Evolutionary conservation across 2,113 vertebrate genomes (phyloP).

Genomic region (Psophia crepitans): DNA sequence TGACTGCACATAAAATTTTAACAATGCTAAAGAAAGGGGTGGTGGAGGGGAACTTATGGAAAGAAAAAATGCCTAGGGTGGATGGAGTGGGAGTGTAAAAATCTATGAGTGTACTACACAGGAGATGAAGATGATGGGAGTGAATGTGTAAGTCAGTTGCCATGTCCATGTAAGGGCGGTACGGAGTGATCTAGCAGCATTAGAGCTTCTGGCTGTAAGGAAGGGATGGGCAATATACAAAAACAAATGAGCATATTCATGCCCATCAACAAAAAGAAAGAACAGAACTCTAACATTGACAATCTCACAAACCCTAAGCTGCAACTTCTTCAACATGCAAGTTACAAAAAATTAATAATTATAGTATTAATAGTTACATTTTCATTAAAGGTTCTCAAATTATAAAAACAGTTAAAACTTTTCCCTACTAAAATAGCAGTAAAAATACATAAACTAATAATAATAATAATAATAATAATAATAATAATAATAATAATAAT

Average conservation of each 20-base stretch:
- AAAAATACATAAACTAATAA: constrained; percentile 78
- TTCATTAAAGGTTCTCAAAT: constrained; percentile 70
- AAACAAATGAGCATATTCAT: constrained; percentile 99
- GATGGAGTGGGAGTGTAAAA: constrained; percentile 64
- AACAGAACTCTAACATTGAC: constrained; percentile 99
- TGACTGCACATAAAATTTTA: constrained; percentile 89
- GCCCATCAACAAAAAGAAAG: constrained; percentile 97
- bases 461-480: constrained; percentile 64
- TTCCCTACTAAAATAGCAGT: constrained; percentile 73
- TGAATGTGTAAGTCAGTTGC: constrained; percentile 99
- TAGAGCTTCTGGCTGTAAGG: constrained; percentile 99
- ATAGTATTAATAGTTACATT: constrained; percentile 70
- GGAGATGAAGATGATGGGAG: constrained; percentile 95
- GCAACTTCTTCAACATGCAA: constrained; percentile 99
- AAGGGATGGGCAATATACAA: constrained; percentile 99
- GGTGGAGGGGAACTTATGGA: constrained; percentile 62
- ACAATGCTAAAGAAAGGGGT: constrained; percentile 83
- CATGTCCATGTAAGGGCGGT: constrained; percentile 99
- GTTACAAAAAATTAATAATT: constrained; percentile 73
- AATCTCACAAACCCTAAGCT: constrained; percentile 99
- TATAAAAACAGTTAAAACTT: constrained; percentile 72
- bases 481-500: constrained; percentile 55
- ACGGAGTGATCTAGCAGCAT: constrained; percentile 99
- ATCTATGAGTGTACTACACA: constrained; percentile 96
- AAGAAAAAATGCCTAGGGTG: constrained; percentile 74